A percentile compares a stretch with the other conserved stretches of the same genome.
Evolutionary conservation across 53 echinoderm and acorn worm species (phyloP).

Genomic region (Hippasteria phrygiana): DNA sequence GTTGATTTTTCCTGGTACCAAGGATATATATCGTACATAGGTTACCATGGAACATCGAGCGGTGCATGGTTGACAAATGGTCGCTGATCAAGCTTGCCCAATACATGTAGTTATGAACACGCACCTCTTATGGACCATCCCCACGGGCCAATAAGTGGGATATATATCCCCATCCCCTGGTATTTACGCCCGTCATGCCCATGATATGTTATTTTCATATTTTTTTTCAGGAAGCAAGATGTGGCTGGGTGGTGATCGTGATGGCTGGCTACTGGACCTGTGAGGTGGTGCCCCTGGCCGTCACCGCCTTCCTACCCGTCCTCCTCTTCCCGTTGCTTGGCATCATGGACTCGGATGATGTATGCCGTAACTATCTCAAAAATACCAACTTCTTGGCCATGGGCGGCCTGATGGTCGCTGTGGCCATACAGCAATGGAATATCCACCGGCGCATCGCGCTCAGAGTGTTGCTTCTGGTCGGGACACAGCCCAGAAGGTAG

Average conservation of each 20-base stretch:
- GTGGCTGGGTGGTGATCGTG: slow-evolving; percentile 91
- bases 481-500: slow-evolving; percentile 91
- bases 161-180: too few relatives aligned
- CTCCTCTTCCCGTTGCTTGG: slow-evolving; percentile 89
- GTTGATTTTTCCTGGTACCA: not conserved
- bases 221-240: slow-evolving; percentile 74
- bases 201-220: not conserved
- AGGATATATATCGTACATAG: not conserved
- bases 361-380: slow-evolving; percentile 82
- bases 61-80: not conserved
- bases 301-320: slow-evolving; percentile 90
- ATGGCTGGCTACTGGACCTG: slow-evolving; percentile 95
- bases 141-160: too few relatives aligned
- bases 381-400: slow-evolving; percentile 89
- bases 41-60: not conserved
- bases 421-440: slow-evolving; percentile 87
- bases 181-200: too few relatives aligned
- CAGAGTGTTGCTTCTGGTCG: slow-evolving; percentile 79
- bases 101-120: not conserved
- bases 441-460: slow-evolving; percentile 86
- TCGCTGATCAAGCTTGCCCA: not conserved
- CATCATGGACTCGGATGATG: slow-evolving; percentile 82
- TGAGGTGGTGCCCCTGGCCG: slow-evolving; percentile 90
- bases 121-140: too few relatives aligned
- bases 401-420: slow-evolving; percentile 90